These are phyloP conservation scores for Periparus ater DNA, from an alignment of 2,797 vertebrate species.

Conservation along the genomic window DNA sequence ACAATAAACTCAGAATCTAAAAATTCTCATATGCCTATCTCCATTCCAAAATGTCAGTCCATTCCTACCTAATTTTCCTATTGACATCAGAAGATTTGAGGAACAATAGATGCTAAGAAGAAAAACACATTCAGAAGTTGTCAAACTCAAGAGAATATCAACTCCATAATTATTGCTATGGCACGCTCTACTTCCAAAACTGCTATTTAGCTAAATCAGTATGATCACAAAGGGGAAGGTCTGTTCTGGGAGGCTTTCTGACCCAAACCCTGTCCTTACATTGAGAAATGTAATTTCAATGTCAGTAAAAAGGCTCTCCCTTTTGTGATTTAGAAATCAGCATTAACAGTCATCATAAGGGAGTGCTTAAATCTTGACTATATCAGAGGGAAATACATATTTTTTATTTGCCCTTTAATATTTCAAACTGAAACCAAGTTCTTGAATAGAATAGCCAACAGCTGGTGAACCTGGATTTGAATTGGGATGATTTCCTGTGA, in stretches of 20 bases:
- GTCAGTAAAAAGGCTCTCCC: rapidly evolving
- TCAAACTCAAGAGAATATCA: neutral
- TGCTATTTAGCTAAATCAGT: neutral
- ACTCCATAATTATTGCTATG: neutral
- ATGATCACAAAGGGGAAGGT: neutral
- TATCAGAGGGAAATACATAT: neutral
- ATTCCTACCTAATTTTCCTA: neutral
- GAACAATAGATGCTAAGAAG: neutral
- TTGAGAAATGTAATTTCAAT: neutral
- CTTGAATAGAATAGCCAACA: neutral
- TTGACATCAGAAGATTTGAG: neutral
- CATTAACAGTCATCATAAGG: neutral
- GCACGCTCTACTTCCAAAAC: neutral
- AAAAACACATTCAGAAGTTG: neutral
- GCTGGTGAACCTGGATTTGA: neutral
- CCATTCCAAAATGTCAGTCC: neutral
- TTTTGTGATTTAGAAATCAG: neutral
- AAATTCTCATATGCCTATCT: neutral
- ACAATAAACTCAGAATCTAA: neutral
- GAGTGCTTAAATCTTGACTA: neutral
- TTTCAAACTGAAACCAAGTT: neutral
- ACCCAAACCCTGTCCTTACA: neutral
- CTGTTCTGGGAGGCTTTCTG: neutral
- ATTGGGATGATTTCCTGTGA: neutral
- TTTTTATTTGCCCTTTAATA: neutral